phyloP scores from a whole-genome alignment of 2,113 vertebrate species.

The Scalopus aquaticus region DNA sequence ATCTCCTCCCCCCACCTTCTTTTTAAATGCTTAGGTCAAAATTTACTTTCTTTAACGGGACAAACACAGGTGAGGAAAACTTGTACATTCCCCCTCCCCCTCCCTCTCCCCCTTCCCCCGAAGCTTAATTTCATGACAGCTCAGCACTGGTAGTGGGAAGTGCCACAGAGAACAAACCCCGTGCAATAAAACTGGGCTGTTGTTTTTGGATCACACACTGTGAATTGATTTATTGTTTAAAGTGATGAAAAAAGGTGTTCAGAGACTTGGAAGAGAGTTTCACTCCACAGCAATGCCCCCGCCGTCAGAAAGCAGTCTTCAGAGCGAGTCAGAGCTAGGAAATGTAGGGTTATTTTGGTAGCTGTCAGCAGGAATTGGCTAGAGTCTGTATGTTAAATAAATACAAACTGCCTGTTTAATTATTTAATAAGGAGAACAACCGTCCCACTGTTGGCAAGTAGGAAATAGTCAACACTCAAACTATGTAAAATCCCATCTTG shows the following conservation, averaged over 20 bases:
- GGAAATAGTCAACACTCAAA: slow-evolving; percentile 28
- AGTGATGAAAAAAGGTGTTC: slow-evolving; percentile 68
- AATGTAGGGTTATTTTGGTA: slow-evolving; percentile 62
- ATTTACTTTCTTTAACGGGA: neutral
- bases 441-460: slow-evolving; percentile 65
- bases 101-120: neutral
- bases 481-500: neutral
- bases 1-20: no score
- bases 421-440: slow-evolving; percentile 74
- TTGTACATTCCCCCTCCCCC: neutral
- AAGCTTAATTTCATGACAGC: neutral
- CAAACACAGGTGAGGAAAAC: neutral
- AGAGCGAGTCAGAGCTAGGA: neutral
- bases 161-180: slow-evolving; percentile 21
- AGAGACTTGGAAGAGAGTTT: slow-evolving; percentile 14
- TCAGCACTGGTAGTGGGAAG: neutral
- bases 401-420: slow-evolving; percentile 78
- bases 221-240: slow-evolving; percentile 73
- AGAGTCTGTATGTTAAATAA: slow-evolving; percentile 72
- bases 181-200: slow-evolving; percentile 61
- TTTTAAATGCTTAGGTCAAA: neutral
- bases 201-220: slow-evolving; percentile 58
- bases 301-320: neutral
- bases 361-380: slow-evolving; percentile 78
- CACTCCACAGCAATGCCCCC: neutral